phyloP scores from a whole-genome alignment of 30 jellyfish, hydroid and myxozoan species.

The Haliclystus octoradiatus region DNA sequence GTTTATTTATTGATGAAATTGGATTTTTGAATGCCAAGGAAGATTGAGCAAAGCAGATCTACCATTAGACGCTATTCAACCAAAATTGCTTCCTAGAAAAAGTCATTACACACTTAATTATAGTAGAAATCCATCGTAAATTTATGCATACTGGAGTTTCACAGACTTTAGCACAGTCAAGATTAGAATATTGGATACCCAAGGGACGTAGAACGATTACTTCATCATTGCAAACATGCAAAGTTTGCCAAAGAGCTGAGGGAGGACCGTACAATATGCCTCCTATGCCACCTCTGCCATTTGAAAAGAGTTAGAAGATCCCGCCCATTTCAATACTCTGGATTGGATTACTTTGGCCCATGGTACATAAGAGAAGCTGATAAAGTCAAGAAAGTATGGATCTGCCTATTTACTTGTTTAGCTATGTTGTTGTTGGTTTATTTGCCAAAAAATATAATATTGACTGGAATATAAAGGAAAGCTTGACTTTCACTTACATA shows the following conservation, averaged over 20 bases:
- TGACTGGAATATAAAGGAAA: too few species aligned
- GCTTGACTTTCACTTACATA: too few species aligned
- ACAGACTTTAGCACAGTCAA: constrained; percentile 1
- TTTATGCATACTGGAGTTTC: constrained; percentile 5
- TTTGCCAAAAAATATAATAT: too few species aligned
- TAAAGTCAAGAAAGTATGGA: too few species aligned
- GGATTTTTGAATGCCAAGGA: constrained; percentile 21
- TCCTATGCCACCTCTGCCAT: too few species aligned
- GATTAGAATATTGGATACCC: constrained; percentile 3
- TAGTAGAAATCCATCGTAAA: constrained; percentile 7
- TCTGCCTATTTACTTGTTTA: too few species aligned
- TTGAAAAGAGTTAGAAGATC: too few species aligned
- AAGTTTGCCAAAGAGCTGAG: background rate
- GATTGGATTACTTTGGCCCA: too few species aligned
- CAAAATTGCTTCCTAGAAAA: constrained; percentile 12
- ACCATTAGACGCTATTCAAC: constrained; percentile 2
- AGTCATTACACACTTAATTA: background rate
- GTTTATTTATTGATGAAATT: background rate
- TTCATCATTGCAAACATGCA: background rate
- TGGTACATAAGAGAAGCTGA: too few species aligned
- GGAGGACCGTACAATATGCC: constrained; percentile 29
- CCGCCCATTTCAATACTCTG: too few species aligned
- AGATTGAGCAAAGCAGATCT: constrained; percentile 3
- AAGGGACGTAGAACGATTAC: constrained; percentile 7
- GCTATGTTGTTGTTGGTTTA: too few species aligned